phyloP scores from a whole-genome alignment of 2,113 vertebrate genomes.

The Rhineura floridana region DNA sequence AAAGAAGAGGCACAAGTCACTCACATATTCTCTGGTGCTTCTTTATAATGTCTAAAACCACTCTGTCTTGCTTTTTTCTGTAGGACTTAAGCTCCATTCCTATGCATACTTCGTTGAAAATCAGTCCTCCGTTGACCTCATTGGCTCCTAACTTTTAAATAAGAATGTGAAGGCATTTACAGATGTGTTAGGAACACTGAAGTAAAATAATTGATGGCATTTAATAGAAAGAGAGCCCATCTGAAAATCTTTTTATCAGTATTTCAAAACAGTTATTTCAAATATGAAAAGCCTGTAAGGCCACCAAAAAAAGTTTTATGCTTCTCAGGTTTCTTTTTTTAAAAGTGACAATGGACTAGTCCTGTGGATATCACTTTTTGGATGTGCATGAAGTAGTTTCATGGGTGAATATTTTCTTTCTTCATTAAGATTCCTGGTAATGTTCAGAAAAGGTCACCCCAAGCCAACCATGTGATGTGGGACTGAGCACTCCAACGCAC shows the following conservation, averaged over 20 bases:
- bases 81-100: not conserved
- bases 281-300: not conserved
- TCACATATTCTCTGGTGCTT: not conserved
- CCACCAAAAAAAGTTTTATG: slow-evolving; percentile 12
- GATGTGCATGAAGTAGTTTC: not conserved
- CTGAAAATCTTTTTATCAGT: slow-evolving; percentile 12
- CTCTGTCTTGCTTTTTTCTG: not conserved
- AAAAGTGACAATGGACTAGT: not conserved
- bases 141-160: not conserved
- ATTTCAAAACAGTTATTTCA: not conserved
- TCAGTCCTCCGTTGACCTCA: not conserved
- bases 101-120: not conserved
- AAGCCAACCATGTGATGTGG: not conserved
- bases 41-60: not conserved
- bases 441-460: not conserved
- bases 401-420: not conserved
- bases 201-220: not conserved
- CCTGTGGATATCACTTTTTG: slow-evolving; percentile 2
- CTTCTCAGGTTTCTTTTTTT: not conserved
- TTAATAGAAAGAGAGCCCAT: slow-evolving; percentile 1
- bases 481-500: not conserved
- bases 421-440: slow-evolving; percentile 5
- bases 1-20: not conserved
- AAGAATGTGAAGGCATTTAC: not conserved
- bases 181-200: not conserved